Evolutionary conservation across 1,140 invertebrate genomes (phyloP), one percentile per base, ranked within the genome.

Genomic region (Nephotettix cincticeps): DNA sequence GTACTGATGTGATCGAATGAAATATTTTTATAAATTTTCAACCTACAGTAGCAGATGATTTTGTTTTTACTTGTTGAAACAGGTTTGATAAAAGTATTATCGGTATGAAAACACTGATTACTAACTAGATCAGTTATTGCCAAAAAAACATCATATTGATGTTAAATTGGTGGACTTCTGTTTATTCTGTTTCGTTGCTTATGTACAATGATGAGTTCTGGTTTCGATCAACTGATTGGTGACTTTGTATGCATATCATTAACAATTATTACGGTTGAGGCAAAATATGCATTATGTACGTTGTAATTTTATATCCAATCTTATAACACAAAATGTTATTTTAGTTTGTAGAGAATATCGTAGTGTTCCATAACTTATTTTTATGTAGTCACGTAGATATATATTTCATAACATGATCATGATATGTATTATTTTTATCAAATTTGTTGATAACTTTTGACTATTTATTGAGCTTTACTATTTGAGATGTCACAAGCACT

Each of bases 141-240:
- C 27, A 14, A 27, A 1, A 1, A 61, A 25, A 61, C 56, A 61
- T 61, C 56, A 61, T 61, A 61, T 61, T 61, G 56, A 61, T 61
- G 56, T 61, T 61, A 28, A 61, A 23, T 19, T 51, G 17, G 21
- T 19, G 47, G 47, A 23, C 21, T 51, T 19, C 6, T 9, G 19
- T 36, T 51, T 51, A 4, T 51, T 51, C 6, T 9, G 47, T 51
- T n/a, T 51, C 19, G 4, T 51, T 51, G 32, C 25, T 61, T 27
- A 6, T 61, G 6, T 61, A 29, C 6, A 27, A 61, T 61, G 21
- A 27, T 51, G 6, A 51, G 6, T 51, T 51, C 21, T 19, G 47
- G 47, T 51, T 19, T 51, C 19, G 47, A 19, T 11, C 47, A n/a
- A 51, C 19, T n/a, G 17, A 19, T n/a, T 51, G 47, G 47, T 51